Evolutionary conservation across 2,888 invertebrate genomes (phyloP).

Genomic region (Drosophila borborema): DNA sequence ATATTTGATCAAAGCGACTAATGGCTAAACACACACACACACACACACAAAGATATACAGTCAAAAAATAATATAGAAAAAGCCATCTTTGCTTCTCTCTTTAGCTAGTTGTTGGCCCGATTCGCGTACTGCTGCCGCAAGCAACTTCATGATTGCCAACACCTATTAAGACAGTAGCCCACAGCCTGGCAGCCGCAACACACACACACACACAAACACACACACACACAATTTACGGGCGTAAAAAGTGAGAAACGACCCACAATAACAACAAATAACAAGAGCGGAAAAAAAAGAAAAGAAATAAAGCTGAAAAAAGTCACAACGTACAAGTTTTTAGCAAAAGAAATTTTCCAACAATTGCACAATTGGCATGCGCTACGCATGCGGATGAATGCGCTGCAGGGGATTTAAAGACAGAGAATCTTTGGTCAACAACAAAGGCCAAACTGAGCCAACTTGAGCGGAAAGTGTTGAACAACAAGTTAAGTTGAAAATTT

Average conservation of each 20-base stretch:
- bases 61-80: slow-evolving; percentile 25
- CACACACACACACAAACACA: too few relatives aligned
- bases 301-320: slow-evolving; percentile 38
- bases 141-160: slow-evolving; percentile 71
- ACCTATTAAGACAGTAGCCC: slow-evolving; percentile 66
- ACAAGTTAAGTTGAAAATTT: neutral
- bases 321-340: slow-evolving; percentile 72
- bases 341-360: slow-evolving; percentile 73
- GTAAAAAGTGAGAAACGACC: slow-evolving; percentile 45
- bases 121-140: slow-evolving; percentile 51
- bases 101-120: slow-evolving; percentile 35
- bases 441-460: slow-evolving; percentile 24
- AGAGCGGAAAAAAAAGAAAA: slow-evolving; percentile 22
- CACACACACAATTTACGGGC: slow-evolving; percentile 50
- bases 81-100: slow-evolving; percentile 25
- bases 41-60: slow-evolving; percentile 1
- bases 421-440: slow-evolving; percentile 42
- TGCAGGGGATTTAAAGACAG: slow-evolving; percentile 41
- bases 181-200: slow-evolving; percentile 22
- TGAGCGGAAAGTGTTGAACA: slow-evolving; percentile 6
- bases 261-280: slow-evolving; percentile 34
- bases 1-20: slow-evolving; percentile 78
- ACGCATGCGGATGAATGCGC: slow-evolving; percentile 70
- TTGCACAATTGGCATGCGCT: slow-evolving; percentile 78
- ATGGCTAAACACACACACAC: slow-evolving; percentile 50